Percentiles rank a stretch among this genome's conserved stretches.
These are phyloP conservation scores for Geodia barretti DNA, from an alignment of 37 sponge, comb jelly and placozoan species.

Conservation along the genomic window DNA sequence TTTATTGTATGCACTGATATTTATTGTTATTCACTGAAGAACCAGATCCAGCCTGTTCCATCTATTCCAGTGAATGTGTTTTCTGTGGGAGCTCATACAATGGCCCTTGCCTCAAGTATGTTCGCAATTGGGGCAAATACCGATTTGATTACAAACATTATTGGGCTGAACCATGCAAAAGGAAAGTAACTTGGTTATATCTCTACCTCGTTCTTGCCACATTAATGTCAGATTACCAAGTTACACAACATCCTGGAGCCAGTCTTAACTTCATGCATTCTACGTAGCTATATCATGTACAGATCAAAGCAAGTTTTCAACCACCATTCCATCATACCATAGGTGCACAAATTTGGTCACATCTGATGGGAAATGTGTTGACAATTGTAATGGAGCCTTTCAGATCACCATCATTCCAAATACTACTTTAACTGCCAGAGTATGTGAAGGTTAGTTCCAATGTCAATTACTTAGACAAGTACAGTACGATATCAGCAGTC, in stretches of 20 bases:
- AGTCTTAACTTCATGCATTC: too few species aligned
- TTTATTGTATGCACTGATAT: not conserved
- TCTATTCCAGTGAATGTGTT: conserved; percentile 22
- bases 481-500: too few species aligned
- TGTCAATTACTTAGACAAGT: not conserved
- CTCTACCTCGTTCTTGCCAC: too few species aligned
- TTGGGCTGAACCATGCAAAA: not conserved
- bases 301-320: too few species aligned
- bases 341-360: not conserved
- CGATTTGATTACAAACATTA: not conserved
- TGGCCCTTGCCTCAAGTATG: conserved; percentile 48
- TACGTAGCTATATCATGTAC: too few species aligned
- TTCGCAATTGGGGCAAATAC: too few species aligned
- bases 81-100: conserved; percentile 40
- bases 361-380: not conserved
- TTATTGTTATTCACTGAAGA: conserved; percentile 14
- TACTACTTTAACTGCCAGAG: conserved; percentile 1
- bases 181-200: too few species aligned
- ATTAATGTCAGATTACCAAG: too few species aligned
- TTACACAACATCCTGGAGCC: too few species aligned
- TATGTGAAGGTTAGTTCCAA: conserved; percentile 1
- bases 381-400: not conserved
- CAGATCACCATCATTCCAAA: not conserved
- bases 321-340: not conserved
- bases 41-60: conserved; percentile 30